Evolutionary conservation across 2,888 invertebrate species (phyloP).

Genomic region (Microplitis manilae): DNA sequence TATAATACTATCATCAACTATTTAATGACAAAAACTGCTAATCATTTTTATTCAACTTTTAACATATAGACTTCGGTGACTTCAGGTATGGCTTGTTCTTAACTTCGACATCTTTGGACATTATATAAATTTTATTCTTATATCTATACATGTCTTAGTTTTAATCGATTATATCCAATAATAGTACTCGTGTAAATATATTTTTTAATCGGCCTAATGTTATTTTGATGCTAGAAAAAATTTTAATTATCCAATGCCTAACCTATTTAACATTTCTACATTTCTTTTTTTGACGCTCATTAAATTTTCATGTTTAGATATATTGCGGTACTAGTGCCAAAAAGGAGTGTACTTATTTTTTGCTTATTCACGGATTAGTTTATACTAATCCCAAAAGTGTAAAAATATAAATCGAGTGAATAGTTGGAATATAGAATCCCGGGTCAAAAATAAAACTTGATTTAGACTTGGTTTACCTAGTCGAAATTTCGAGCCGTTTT

Average conservation of each 20-base stretch:
- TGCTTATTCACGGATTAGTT: too few species aligned
- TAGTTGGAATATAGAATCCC: too few species aligned
- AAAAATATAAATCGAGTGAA: too few species aligned
- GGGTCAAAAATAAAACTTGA: too few species aligned
- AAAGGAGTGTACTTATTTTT: neutral
- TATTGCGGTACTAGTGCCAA: neutral
- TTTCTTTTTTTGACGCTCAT: neutral
- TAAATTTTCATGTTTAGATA: neutral
- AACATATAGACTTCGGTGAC: slow-evolving; percentile 6
- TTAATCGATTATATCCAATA: neutral
- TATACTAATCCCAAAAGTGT: too few species aligned
- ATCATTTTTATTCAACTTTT: slow-evolving; percentile 6
- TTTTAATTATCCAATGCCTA: neutral
- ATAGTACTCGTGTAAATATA: neutral
- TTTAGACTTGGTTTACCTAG: too few species aligned
- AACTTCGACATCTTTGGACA: slow-evolving; percentile 11
- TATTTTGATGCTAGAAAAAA: neutral
- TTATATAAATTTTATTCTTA: slow-evolving; percentile 7
- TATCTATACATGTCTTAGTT: neutral
- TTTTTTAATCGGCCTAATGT: neutral
- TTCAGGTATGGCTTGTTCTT: neutral
- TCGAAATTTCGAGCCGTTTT: too few species aligned
- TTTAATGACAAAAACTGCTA: slow-evolving; percentile 25
- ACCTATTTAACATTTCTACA: neutral
- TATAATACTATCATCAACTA: slow-evolving; percentile 38